These are phyloP conservation scores for Phylloscopus collybita DNA, from an alignment of 2,797 vertebrate genomes.

Conservation along the genomic window DNA sequence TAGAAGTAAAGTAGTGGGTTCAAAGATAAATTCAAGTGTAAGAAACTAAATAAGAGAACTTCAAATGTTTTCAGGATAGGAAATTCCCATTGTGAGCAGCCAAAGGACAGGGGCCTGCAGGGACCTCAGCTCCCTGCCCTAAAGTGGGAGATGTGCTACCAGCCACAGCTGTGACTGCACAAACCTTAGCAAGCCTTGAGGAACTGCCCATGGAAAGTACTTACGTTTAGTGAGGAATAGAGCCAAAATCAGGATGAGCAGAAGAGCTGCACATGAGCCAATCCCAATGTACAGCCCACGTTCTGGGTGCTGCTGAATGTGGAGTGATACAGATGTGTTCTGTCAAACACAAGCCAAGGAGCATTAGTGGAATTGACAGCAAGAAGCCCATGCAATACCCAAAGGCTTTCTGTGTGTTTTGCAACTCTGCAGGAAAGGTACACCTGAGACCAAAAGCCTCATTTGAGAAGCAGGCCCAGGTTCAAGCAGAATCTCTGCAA, in stretches of 20 bases:
- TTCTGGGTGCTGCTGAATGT: background rate
- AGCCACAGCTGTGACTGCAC: background rate
- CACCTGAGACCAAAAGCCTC: background rate
- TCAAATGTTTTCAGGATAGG: background rate
- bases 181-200: background rate
- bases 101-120: background rate
- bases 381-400: background rate
- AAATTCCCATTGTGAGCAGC: background rate
- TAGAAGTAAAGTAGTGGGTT: background rate
- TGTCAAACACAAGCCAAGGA: constrained; percentile 7
- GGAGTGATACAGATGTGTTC: background rate
- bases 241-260: constrained; percentile 12
- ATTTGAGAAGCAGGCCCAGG: background rate
- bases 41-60: background rate
- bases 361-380: background rate
- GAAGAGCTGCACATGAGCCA: background rate
- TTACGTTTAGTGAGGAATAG: constrained; percentile 46
- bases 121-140: background rate
- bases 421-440: background rate
- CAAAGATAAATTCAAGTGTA: background rate
- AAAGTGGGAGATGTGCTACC: background rate
- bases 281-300: background rate
- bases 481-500: background rate
- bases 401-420: background rate
- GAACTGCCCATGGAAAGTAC: background rate